Evolutionary conservation across 2,113 vertebrate genomes (phyloP).

Genomic region (Sceloporus tristichus): DNA sequence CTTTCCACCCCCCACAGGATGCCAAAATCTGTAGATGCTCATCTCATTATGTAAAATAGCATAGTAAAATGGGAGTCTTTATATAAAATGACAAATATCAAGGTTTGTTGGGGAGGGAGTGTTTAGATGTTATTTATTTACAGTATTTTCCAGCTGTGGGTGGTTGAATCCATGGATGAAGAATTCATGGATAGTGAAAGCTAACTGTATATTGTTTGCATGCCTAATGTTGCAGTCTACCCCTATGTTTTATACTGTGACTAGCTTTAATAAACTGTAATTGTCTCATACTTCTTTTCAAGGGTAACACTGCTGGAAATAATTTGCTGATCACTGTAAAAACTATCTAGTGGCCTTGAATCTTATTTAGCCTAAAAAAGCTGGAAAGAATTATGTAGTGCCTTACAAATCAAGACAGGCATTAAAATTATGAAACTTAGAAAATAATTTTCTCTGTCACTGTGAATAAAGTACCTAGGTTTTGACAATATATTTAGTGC

Average conservation of each 20-base stretch:
- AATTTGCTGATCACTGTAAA: constrained; percentile 52
- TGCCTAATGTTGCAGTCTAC: not conserved
- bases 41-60: too few species aligned
- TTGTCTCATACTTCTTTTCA: constrained; percentile 53
- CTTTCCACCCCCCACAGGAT: too few species aligned
- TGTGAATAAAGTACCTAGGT: constrained; percentile 71
- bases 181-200: too few species aligned
- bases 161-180: too few species aligned
- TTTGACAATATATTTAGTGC: constrained; percentile 67
- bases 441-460: constrained; percentile 68
- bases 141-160: too few species aligned
- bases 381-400: constrained; percentile 46
- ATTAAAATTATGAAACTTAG: constrained; percentile 69
- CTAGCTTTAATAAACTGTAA: not conserved
- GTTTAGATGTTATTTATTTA: too few species aligned
- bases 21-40: too few species aligned
- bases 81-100: too few species aligned
- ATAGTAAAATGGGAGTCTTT: too few species aligned
- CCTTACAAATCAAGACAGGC: constrained; percentile 69
- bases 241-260: fast-evolving
- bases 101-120: too few species aligned
- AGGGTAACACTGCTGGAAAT: constrained; percentile 40
- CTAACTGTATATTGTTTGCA: not conserved
- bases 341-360: constrained; percentile 40
- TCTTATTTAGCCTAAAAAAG: constrained; percentile 46